Percentiles rank a stretch among this genome's conserved stretches.
Evolutionary conservation across 2,797 vertebrate species (phyloP).

Genomic region (Falco berigora): DNA sequence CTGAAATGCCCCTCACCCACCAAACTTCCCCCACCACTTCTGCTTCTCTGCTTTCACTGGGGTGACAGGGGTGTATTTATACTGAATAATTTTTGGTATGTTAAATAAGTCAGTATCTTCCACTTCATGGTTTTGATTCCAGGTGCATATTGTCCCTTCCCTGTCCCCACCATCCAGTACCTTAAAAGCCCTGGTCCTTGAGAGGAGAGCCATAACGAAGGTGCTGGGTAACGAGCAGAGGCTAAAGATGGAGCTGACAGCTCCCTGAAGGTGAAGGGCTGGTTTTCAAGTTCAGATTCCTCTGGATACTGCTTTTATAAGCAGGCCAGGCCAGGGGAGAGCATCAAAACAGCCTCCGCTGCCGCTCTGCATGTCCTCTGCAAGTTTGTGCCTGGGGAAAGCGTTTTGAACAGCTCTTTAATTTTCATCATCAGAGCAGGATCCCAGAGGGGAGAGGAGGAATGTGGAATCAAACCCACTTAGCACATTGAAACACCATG

Average conservation of each 20-base stretch:
- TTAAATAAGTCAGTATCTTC: slow-evolving; percentile 50
- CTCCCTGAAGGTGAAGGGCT: background rate
- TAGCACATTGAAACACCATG: slow-evolving; percentile 6
- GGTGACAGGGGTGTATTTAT: slow-evolving; percentile 40
- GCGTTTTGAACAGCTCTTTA: background rate
- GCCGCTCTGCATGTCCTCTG: background rate
- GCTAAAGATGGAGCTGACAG: background rate
- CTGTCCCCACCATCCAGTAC: background rate
- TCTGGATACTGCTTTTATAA: background rate
- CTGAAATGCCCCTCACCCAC: background rate
- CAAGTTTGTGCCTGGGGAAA: background rate
- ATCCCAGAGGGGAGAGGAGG: background rate
- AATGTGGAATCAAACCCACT: slow-evolving; percentile 21
- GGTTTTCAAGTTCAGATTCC: background rate
- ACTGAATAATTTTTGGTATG: slow-evolving; percentile 67
- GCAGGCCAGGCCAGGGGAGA: background rate
- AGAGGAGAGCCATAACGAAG: background rate
- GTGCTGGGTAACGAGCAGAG: background rate
- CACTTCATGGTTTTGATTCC: slow-evolving; percentile 23
- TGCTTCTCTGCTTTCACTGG: slow-evolving; percentile 18
- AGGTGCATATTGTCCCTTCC: background rate
- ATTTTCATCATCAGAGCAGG: background rate
- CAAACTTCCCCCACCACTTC: background rate
- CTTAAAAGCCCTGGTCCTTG: background rate
- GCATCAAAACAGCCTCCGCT: background rate